A percentile compares a stretch with the other conserved stretches of the same genome.
Evolutionary conservation across 37 sponge, comb jelly and placozoan species (phyloP).

Genomic region (Oopsacas minuta): DNA sequence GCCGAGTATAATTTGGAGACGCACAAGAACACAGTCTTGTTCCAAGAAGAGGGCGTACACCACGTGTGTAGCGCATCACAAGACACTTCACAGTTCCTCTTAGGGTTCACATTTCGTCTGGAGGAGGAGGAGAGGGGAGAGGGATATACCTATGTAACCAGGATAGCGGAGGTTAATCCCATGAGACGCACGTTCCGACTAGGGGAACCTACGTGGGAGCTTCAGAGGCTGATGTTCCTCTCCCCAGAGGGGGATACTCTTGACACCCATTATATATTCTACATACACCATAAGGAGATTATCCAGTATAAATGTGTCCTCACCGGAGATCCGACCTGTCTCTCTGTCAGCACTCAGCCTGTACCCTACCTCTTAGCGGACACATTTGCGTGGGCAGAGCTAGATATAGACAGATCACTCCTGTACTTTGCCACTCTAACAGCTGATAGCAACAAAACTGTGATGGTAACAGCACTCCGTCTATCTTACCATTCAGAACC

Average conservation of each 20-base stretch:
- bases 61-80: background rate
- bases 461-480: background rate
- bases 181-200: background rate
- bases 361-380: background rate
- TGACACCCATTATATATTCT: background rate
- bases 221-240: background rate
- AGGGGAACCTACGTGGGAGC: conserved; percentile 5
- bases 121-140: background rate
- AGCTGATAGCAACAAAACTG: background rate
- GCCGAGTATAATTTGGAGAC: background rate
- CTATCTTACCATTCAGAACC: background rate
- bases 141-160: background rate
- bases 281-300: background rate
- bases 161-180: background rate
- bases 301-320: background rate
- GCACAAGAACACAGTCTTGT: background rate
- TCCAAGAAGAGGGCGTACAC: background rate
- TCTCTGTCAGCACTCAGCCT: background rate
- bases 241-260: background rate
- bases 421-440: background rate
- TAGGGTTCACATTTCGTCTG: background rate
- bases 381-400: conserved; percentile 12
- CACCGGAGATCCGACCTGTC: background rate
- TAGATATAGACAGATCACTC: background rate
- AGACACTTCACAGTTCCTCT: background rate